Evolutionary conservation across 2,797 vertebrate species (phyloP).

Genomic region (Pteronotus mesoamericanus): DNA sequence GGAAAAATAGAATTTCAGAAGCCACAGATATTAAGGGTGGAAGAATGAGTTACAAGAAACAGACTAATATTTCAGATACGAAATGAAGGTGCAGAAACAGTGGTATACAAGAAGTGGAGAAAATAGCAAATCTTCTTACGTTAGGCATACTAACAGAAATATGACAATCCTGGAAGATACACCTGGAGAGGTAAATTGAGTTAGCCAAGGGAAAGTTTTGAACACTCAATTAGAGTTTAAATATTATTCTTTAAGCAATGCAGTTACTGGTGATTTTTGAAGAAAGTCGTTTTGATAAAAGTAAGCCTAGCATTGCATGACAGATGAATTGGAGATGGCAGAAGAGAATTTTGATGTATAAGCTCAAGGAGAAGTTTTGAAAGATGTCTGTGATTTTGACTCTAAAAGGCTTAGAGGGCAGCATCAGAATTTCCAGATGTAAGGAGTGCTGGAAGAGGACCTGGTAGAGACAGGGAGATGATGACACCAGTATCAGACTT

Average conservation of each 20-base stretch:
- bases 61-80: background rate
- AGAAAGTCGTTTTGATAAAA: background rate
- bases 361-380: background rate
- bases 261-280: background rate
- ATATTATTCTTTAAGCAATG: background rate
- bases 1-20: slow-evolving; percentile 4
- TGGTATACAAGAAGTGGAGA: background rate
- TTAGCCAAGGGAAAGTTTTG: background rate
- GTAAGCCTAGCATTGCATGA: background rate
- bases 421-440: background rate
- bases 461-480: background rate
- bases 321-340: background rate
- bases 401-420: background rate
- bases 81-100: background rate
- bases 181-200: background rate
- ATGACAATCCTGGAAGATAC: background rate
- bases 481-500: background rate
- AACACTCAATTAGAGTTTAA: background rate
- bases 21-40: background rate
- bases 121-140: background rate
- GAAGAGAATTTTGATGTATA: background rate
- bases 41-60: background rate
- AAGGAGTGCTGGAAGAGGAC: background rate
- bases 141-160: background rate
- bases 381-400: background rate